These are phyloP conservation scores for Formica selysi DNA, from an alignment of 1,140 invertebrate species.

Conservation along the genomic window DNA sequence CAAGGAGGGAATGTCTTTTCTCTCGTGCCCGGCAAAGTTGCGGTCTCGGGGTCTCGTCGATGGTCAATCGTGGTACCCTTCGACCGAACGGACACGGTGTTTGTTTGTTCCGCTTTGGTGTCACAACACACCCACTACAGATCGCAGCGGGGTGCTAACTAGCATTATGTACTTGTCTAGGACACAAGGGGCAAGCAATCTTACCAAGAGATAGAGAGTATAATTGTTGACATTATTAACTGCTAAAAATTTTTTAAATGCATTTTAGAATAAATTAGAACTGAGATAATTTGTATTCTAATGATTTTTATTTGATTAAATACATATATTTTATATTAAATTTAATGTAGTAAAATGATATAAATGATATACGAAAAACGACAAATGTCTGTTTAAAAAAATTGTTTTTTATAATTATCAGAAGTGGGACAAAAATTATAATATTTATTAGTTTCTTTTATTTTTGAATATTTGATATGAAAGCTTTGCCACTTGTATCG, in stretches of 20 bases:
- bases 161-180: conserved; percentile 78
- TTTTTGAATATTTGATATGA: background rate
- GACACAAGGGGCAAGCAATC: background rate
- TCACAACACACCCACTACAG: conserved; percentile 84
- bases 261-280: background rate
- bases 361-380: background rate
- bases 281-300: background rate
- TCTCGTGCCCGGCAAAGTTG: conserved; percentile 75
- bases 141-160: conserved; percentile 82
- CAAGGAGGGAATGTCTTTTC: conserved; percentile 61
- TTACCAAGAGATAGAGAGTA: too few species aligned
- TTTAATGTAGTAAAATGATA: background rate
- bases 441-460: background rate
- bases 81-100: conserved; percentile 79
- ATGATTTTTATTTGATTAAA: background rate
- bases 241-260: background rate
- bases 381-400: background rate
- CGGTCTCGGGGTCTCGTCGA: conserved; percentile 72
- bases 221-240: background rate
- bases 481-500: background rate
- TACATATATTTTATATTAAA: background rate
- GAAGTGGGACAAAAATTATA: background rate
- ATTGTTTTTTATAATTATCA: background rate
- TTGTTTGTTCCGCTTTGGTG: conserved; percentile 82
- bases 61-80: conserved; percentile 73